phyloP scores from a whole-genome alignment of 2,888 invertebrate species.

The Brachypterus glaber region DNA sequence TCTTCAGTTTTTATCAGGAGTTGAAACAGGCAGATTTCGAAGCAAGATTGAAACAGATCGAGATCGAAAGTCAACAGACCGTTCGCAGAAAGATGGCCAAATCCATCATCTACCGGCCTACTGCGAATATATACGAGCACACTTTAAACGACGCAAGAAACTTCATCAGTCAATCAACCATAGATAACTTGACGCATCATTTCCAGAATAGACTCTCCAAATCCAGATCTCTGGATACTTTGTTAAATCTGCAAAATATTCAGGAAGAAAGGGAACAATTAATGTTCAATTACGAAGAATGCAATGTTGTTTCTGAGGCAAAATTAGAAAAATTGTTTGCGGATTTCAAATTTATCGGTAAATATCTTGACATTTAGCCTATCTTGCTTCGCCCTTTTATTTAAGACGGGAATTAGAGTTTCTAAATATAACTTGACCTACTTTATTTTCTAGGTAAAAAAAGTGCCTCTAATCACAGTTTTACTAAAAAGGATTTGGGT shows the following conservation, averaged over 20 bases:
- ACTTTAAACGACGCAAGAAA: slow-evolving; percentile 14
- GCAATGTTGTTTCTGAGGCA: no score
- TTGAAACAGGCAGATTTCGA: neutral
- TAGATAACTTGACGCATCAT: slow-evolving; percentile 23
- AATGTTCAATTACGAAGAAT: slow-evolving; percentile 14
- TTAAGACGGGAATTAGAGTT: no score
- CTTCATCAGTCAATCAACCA: slow-evolving; percentile 22
- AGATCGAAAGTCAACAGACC: neutral
- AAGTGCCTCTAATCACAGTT: no score
- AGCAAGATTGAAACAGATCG: neutral
- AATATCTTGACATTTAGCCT: no score
- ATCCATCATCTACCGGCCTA: neutral
- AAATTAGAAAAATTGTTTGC: no score
- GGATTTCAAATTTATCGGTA: no score
- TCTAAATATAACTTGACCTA: no score
- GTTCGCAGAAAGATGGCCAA: neutral
- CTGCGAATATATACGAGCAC: neutral
- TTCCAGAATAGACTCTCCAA: slow-evolving; percentile 14
- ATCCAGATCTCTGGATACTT: slow-evolving; percentile 26
- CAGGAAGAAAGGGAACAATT: slow-evolving; percentile 23
- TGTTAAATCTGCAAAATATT: slow-evolving; percentile 21
- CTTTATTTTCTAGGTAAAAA: no score
- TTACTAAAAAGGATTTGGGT: no score
- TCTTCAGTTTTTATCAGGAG: slow-evolving; percentile 1
- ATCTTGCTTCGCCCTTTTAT: no score